phyloP scores from a whole-genome alignment of 2,888 invertebrate genomes.

The Boloria selene region DNA sequence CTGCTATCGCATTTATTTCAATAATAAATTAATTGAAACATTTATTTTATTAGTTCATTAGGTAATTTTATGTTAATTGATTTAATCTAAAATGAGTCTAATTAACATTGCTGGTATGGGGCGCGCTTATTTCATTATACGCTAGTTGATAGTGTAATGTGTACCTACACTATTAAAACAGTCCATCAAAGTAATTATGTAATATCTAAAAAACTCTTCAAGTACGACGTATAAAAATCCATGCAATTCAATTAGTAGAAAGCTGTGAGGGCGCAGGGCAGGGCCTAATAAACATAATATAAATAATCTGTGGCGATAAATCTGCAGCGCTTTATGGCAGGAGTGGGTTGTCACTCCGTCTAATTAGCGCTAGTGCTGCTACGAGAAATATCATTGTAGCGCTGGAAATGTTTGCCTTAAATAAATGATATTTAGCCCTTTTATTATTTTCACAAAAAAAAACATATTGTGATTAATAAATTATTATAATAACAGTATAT shows the following conservation, averaged over 20 bases:
- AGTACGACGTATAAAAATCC: conserved; percentile 76
- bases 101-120: conserved; percentile 22
- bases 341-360: conserved; percentile 81
- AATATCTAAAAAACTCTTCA: conserved; percentile 55
- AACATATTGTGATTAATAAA: neutral
- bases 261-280: conserved; percentile 69
- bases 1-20: conserved; percentile 15
- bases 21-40: conserved; percentile 15
- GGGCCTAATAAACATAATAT: conserved; percentile 82
- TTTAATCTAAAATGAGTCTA: conserved; percentile 26
- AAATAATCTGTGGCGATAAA: conserved; percentile 81
- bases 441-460: neutral
- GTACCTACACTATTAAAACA: neutral
- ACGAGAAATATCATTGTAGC: conserved; percentile 36
- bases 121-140: conserved; percentile 18
- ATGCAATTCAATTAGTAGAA: conserved; percentile 80
- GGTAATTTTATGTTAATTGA: conserved; percentile 28
- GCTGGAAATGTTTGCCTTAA: conserved; percentile 7
- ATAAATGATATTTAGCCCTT: no score
- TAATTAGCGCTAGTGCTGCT: conserved; percentile 79
- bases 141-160: neutral
- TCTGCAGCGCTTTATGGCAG: conserved; percentile 81
- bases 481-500: neutral
- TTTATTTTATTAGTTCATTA: conserved; percentile 26
- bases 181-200: conserved; percentile 18